Percentiles rank a stretch among this genome's conserved stretches.
Conservation (phyloP, 2,888 invertebrate genomes). For the Leucophora obtusa region DNA sequence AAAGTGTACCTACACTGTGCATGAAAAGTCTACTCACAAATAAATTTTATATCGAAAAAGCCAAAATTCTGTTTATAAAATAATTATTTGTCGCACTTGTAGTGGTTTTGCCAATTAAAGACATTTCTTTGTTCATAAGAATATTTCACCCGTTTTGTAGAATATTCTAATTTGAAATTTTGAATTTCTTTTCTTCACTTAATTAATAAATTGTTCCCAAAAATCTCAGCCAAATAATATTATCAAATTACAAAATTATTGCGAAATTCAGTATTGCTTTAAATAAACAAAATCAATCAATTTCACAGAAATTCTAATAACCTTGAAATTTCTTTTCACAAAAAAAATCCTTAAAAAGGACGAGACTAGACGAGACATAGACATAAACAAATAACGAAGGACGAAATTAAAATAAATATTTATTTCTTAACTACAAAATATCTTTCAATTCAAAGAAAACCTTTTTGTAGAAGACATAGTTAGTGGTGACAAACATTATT, state of each 20-base stretch:
- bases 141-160: too few species aligned
- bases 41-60: too few species aligned
- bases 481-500: conserved; percentile 44
- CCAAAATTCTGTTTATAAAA: too few species aligned
- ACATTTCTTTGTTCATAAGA: too few species aligned
- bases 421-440: not conserved
- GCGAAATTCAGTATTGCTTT: not conserved
- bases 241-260: not conserved
- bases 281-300: not conserved
- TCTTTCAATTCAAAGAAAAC: not conserved
- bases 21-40: too few species aligned
- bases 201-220: not conserved
- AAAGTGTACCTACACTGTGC: too few species aligned
- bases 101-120: too few species aligned
- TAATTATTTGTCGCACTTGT: too few species aligned
- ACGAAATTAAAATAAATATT: conserved; percentile 1
- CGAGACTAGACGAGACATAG: not conserved
- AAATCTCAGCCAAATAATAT: not conserved
- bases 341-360: not conserved
- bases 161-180: too few species aligned
- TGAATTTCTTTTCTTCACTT: not conserved
- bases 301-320: conserved; percentile 2
- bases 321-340: not conserved
- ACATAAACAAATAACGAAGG: not conserved
- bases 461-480: not conserved